Percentiles rank a stretch among this genome's conserved stretches.
Evolutionary conservation across 2,797 vertebrate genomes (phyloP).

Genomic region (Sebastes cheni): DNA sequence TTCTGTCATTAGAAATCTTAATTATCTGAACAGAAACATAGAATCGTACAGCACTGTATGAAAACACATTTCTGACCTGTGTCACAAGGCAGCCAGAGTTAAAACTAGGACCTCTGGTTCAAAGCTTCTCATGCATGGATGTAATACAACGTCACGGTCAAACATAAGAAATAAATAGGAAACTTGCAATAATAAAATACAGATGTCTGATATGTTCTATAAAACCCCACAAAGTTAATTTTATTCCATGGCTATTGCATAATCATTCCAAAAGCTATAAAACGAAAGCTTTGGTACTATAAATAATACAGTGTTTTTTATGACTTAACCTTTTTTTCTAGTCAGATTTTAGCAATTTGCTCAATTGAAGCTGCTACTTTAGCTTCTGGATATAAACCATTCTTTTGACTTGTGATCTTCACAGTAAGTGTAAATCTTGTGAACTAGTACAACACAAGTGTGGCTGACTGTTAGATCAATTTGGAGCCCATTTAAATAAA

Average conservation of each 20-base stretch:
- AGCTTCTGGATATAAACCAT: neutral
- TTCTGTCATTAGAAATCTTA: neutral
- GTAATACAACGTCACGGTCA: neutral
- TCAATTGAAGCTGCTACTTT: neutral
- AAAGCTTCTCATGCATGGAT: neutral
- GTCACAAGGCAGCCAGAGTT: neutral
- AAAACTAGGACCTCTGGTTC: neutral
- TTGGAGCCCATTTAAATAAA: too few relatives aligned
- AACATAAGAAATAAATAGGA: neutral
- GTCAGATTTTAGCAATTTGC: neutral
- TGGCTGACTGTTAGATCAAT: too few relatives aligned
- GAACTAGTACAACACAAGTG: neutral
- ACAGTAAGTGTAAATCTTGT: neutral
- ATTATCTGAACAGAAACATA: neutral
- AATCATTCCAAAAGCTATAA: neutral
- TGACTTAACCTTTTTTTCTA: neutral
- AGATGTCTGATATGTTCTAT: neutral
- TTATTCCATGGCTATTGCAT: neutral
- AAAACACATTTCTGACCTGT: neutral
- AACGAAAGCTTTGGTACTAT: neutral
- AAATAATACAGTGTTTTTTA: neutral
- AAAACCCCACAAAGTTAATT: neutral
- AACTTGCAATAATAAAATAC: neutral
- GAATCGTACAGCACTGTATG: neutral
- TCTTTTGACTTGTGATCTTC: neutral